These are phyloP conservation scores for Thunnus maccoyii DNA, from an alignment of 2,113 vertebrate genomes.

Conservation along the genomic window DNA sequence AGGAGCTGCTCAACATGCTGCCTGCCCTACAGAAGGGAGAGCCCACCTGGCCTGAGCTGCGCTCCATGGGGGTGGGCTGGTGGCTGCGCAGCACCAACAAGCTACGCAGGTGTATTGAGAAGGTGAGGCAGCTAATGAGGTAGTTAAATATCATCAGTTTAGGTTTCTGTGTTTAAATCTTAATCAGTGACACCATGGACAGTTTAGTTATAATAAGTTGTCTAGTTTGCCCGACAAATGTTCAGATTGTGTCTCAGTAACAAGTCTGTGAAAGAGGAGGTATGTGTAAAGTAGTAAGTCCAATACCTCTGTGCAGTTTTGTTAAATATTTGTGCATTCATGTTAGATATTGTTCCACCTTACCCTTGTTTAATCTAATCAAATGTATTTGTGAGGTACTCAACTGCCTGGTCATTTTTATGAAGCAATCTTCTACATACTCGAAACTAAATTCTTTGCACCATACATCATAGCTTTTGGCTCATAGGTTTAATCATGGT, in stretches of 20 bases:
- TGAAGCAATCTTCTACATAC: too few species aligned
- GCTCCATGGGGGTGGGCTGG: conserved; percentile 97
- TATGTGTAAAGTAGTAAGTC: neutral
- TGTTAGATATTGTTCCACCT: neutral
- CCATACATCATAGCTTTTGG: too few species aligned
- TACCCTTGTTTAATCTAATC: too few species aligned
- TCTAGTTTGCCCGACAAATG: too few species aligned
- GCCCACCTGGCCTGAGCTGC: conserved; percentile 93
- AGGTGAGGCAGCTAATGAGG: conserved; percentile 82
- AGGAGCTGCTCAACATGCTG: conserved; percentile 94
- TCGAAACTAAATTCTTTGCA: too few species aligned
- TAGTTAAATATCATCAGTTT: neutral
- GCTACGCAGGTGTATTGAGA: conserved; percentile 94
- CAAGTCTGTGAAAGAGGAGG: neutral
- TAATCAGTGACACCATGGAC: neutral
- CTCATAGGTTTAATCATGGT: too few species aligned
- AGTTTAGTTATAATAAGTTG: neutral
- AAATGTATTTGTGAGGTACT: too few species aligned
- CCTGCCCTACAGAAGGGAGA: conserved; percentile 93
- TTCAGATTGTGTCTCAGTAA: neutral
- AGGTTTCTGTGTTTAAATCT: neutral
- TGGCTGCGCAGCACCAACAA: conserved; percentile 94
- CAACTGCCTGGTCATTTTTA: too few species aligned
- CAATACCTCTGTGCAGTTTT: neutral
- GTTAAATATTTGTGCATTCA: neutral